A percentile compares a stretch with the other conserved stretches of the same genome.
Evolutionary conservation across 1,140 invertebrate genomes (phyloP).

Genomic region (Steinernema feltiae): DNA sequence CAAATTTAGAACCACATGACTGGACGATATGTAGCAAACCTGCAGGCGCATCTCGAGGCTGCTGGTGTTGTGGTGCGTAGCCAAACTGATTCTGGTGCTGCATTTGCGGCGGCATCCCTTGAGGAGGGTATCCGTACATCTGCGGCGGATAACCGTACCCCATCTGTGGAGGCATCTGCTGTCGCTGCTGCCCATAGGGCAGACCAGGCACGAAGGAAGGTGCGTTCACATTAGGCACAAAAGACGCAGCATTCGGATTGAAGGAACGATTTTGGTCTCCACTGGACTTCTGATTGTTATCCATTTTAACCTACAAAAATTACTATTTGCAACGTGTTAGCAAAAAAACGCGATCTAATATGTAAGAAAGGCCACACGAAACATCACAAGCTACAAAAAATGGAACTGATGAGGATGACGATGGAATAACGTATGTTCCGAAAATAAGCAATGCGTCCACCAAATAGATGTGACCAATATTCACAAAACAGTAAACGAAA

Average conservation of each 20-base stretch:
- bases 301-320: too few relatives aligned
- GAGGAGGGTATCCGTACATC: background rate
- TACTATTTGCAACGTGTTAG: too few relatives aligned
- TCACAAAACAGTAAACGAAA: too few relatives aligned
- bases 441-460: too few relatives aligned
- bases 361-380: too few relatives aligned
- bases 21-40: background rate
- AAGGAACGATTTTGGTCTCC: slow-evolving; percentile 19
- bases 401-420: too few relatives aligned
- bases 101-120: background rate
- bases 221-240: slow-evolving; percentile 47
- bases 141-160: slow-evolving; percentile 19
- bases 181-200: slow-evolving; percentile 16
- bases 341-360: too few relatives aligned
- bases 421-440: too few relatives aligned
- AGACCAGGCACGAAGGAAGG: slow-evolving; percentile 44
- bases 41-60: background rate
- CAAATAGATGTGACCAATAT: too few relatives aligned
- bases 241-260: slow-evolving; percentile 45
- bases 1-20: background rate
- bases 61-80: background rate
- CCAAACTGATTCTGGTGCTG: slow-evolving; percentile 16
- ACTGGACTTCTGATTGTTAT: background rate
- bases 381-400: too few relatives aligned
- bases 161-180: slow-evolving; percentile 16